Percentiles rank a stretch among this genome's conserved stretches.
phyloP scores from a whole-genome alignment of 2,797 vertebrate genomes.

The Cuculus canorus region DNA sequence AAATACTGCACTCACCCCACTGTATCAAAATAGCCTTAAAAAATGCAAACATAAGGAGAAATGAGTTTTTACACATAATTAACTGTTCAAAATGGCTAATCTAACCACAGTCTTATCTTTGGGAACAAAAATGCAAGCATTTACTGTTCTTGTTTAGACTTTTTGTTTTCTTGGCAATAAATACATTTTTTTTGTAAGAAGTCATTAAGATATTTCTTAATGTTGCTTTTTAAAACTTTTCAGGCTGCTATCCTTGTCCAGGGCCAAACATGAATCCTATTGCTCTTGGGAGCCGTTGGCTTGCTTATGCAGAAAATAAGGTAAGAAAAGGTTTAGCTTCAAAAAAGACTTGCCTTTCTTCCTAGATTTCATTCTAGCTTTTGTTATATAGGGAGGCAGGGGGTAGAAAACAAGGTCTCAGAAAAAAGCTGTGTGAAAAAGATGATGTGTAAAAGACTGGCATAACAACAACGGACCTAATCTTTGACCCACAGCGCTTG shows the following conservation, averaged over 20 bases:
- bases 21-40: conserved; percentile 13
- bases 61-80: conserved; percentile 61
- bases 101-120: conserved; percentile 60
- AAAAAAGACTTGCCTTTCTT: not conserved
- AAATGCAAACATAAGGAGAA: conserved; percentile 46
- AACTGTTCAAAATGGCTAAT: conserved; percentile 54
- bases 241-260: conserved; percentile 97
- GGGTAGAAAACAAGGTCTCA: rapidly evolving
- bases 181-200: conserved; percentile 42
- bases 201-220: conserved; percentile 57
- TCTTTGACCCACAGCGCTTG: not conserved
- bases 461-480: not conserved
- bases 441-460: not conserved
- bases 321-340: conserved; percentile 72
- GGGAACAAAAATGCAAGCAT: conserved; percentile 62
- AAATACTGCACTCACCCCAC: not conserved
- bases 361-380: not conserved
- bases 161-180: conserved; percentile 67
- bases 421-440: not conserved
- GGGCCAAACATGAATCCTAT: conserved; percentile 97
- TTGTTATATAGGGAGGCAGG: rapidly evolving
- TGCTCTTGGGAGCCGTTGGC: conserved; percentile 94
- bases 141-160: conserved; percentile 63
- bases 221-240: conserved; percentile 66
- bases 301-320: conserved; percentile 99